A percentile compares a stretch with the other conserved stretches of the same genome.
These are phyloP conservation scores for Goniozus legneri DNA, from an alignment of 1,140 invertebrate genomes.

Conservation along the genomic window DNA sequence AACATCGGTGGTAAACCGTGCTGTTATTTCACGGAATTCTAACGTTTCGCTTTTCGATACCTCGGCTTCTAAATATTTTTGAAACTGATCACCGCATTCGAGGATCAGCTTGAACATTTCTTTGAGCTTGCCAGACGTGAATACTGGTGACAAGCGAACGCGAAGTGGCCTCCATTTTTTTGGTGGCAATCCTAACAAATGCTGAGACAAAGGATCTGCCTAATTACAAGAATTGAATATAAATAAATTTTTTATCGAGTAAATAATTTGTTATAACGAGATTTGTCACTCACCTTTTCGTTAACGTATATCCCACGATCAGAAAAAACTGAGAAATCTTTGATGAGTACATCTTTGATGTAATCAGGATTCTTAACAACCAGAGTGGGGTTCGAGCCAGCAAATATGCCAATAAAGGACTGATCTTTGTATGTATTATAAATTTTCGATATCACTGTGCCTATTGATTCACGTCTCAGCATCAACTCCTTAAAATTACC, in stretches of 20 bases:
- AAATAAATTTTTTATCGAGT: too few relatives aligned
- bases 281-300: slow-evolving; percentile 28
- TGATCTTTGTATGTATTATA: slow-evolving; percentile 37
- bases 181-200: slow-evolving; percentile 41
- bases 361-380: slow-evolving; percentile 49
- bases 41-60: slow-evolving; percentile 39
- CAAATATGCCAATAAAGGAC: slow-evolving; percentile 47
- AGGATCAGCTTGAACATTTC: slow-evolving; percentile 50
- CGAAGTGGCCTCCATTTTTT: slow-evolving; percentile 56
- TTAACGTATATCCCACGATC: slow-evolving; percentile 38
- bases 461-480: slow-evolving; percentile 13
- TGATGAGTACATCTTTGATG: slow-evolving; percentile 52
- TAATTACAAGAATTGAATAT: too few relatives aligned
- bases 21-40: slow-evolving; percentile 52
- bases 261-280: too few relatives aligned
- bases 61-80: slow-evolving; percentile 38
- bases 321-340: slow-evolving; percentile 51
- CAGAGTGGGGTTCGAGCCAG: slow-evolving; percentile 36
- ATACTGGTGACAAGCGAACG: slow-evolving; percentile 46
- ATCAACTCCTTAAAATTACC: slow-evolving; percentile 37
- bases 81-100: slow-evolving; percentile 46
- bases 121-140: slow-evolving; percentile 45
- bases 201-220: slow-evolving; percentile 34
- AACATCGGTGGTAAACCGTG: slow-evolving; percentile 56
- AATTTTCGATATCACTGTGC: slow-evolving; percentile 10